phyloP scores from a whole-genome alignment of 2,113 vertebrate species.

The Catharus bicknelli region DNA sequence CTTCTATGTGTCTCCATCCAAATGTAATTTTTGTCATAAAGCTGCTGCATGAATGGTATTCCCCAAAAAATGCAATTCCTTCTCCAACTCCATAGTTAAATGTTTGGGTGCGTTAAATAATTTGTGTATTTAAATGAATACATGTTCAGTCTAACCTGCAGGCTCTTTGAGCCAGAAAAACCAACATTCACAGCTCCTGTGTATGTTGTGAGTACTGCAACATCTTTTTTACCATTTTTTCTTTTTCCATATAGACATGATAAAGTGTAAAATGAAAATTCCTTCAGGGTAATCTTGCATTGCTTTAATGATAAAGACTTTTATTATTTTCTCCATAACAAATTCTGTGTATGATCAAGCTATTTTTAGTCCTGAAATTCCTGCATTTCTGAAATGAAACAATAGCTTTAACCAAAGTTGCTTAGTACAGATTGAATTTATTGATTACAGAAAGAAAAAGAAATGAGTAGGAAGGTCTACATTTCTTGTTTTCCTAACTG shows the following conservation, averaged over 20 bases:
- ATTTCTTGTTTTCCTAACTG: background rate
- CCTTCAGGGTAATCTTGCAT: background rate
- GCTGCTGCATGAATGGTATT: background rate
- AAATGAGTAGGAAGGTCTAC: background rate
- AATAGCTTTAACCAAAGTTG: background rate
- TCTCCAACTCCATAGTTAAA: background rate
- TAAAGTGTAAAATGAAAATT: background rate
- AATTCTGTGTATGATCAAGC: background rate
- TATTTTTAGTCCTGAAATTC: background rate
- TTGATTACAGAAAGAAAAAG: background rate
- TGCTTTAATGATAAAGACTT: background rate
- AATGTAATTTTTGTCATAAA: background rate
- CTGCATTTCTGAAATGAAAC: background rate
- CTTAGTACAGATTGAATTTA: background rate
- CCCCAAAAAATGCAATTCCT: background rate
- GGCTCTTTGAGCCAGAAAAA: background rate
- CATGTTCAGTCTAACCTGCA: background rate
- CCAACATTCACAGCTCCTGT: background rate
- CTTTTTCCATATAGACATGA: background rate
- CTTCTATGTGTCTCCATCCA: background rate
- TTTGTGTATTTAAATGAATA: background rate
- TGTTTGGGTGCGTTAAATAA: background rate
- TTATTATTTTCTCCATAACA: background rate
- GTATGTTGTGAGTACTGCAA: background rate
- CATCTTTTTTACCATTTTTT: background rate